Evolutionary conservation across 2,888 invertebrate species (phyloP).

Genomic region (Drosophila mulleri): DNA sequence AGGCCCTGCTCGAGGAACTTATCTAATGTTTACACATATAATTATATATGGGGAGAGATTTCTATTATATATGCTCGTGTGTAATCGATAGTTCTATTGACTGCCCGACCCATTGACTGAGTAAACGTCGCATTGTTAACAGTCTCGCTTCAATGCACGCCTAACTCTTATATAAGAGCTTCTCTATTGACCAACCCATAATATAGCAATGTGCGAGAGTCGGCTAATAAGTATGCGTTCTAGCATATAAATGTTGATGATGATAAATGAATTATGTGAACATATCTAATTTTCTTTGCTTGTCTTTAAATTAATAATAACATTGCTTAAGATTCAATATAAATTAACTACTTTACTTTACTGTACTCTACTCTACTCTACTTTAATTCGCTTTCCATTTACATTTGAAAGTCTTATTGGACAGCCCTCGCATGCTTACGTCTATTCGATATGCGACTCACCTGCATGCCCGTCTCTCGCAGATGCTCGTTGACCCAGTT

Average conservation of each 20-base stretch:
- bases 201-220: background rate
- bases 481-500: conserved; percentile 99
- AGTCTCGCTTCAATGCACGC: conserved; percentile 53
- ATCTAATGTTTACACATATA: conserved; percentile 15
- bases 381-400: too few species aligned
- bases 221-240: background rate
- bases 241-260: too few species aligned
- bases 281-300: too few species aligned
- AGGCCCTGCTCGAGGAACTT: conserved; percentile 65
- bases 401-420: background rate
- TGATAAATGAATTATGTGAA: too few species aligned
- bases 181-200: conserved; percentile 12
- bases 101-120: conserved; percentile 57
- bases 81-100: conserved; percentile 57
- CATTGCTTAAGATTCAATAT: too few species aligned
- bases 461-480: conserved; percentile 89
- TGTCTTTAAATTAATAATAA: too few species aligned
- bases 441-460: conserved; percentile 75
- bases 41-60: background rate
- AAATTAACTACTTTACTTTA: too few species aligned
- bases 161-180: conserved; percentile 49
- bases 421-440: background rate
- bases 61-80: conserved; percentile 13
- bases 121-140: conserved; percentile 52
- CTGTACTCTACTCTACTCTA: too few species aligned